phyloP scores from a whole-genome alignment of 2,113 vertebrate genomes.

The Sorex araneus region DNA sequence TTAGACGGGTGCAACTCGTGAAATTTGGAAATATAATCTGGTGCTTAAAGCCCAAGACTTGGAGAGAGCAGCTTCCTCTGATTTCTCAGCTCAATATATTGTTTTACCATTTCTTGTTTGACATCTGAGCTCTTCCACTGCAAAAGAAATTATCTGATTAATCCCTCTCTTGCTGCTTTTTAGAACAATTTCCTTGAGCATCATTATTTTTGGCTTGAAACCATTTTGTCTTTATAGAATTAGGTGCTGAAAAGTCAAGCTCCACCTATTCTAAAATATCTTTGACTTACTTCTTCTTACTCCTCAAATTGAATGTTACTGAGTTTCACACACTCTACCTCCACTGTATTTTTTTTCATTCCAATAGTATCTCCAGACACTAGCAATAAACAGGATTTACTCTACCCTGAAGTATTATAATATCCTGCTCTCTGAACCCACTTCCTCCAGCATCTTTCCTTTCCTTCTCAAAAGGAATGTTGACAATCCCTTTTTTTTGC shows the following conservation, averaged over 20 bases:
- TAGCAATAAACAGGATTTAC: neutral
- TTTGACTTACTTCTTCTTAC: slow-evolving; percentile 5
- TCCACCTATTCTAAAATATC: slow-evolving; percentile 1
- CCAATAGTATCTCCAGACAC: neutral
- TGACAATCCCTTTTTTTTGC: no score
- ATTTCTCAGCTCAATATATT: neutral
- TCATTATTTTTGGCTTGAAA: no score
- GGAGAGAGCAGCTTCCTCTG: neutral
- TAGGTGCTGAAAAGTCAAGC: slow-evolving; percentile 23
- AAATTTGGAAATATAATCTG: slow-evolving; percentile 26
- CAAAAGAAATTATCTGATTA: neutral
- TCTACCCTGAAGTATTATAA: neutral
- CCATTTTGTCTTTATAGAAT: neutral
- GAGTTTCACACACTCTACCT: neutral
- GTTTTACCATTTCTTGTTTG: neutral
- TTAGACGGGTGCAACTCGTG: no score
- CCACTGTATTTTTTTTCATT: neutral
- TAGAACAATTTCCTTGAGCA: neutral
- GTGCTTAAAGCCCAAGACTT: neutral
- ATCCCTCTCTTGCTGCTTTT: neutral
- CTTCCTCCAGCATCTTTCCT: neutral
- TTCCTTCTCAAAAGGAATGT: no score
- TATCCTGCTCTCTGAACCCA: neutral
- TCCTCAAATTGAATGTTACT: slow-evolving; percentile 1
- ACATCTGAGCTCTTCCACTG: neutral